Evolutionary conservation across 2,888 invertebrate species (phyloP), one percentile per base, ranked within the genome.

Genomic region (Leptodirus hochenwartii): DNA sequence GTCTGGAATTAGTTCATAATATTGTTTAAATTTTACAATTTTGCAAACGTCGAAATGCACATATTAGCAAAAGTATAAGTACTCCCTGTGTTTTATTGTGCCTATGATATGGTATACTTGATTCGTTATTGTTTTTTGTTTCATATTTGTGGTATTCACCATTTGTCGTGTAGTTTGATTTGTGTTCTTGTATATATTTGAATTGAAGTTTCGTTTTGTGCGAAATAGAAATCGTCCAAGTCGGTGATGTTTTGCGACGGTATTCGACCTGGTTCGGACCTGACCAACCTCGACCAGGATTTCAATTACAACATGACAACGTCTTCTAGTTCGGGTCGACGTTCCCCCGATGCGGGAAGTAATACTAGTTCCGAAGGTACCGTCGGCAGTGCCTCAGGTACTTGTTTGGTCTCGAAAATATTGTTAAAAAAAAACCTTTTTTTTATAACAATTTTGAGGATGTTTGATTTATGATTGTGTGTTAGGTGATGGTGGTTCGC

Each of bases 171-270:
- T n/a, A n/a, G n/a, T n/a, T n/a, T n/a, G n/a, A n/a, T n/a, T n/a
- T n/a, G n/a, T n/a, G n/a, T n/a, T n/a, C n/a, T n/a, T n/a, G n/a
- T n/a, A n/a, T n/a, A n/a, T n/a, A n/a, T n/a, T 34, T 20, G n/a
- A 20, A 20, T 20, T 31, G 47, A 49, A 45, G 61, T 62, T 31
- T 58, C 57, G n/a, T n/a, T n/a, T n/a, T n/a, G n/a, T 36, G 43
- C 53, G 41, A 59, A 62, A 41, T 43, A 44, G 0, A 58, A 62
- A 29, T 72, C 64, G 43, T 70, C 64, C 41, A 79, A 70, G 59
- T 77, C 69, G 41, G 85, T 85, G 26, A 82, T 84, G 69, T 85
- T 85, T 50, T 82, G 81, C 44, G 85, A 87, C 55, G 85, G 85
- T 38, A 82, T 87, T 46, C 64, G 81, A 34, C 85, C 85, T 20